These are phyloP conservation scores for Upupa epops DNA, from an alignment of 2,113 vertebrate species.

Conservation along the genomic window DNA sequence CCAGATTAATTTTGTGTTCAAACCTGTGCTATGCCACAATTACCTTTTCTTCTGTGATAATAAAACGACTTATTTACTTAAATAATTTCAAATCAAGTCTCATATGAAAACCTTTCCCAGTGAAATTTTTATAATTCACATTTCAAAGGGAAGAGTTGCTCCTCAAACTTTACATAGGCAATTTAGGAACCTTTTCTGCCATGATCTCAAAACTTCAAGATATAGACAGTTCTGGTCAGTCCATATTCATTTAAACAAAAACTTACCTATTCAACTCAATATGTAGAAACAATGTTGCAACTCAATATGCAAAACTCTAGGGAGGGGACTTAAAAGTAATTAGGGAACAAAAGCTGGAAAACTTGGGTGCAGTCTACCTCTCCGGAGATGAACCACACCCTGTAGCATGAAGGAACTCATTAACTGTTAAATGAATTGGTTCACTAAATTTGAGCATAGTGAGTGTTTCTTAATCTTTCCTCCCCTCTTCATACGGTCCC, in stretches of 20 bases:
- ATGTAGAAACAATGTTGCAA: neutral
- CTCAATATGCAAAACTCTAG: too few relatives aligned
- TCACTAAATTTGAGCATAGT: neutral
- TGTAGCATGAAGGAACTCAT: neutral
- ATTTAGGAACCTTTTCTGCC: neutral
- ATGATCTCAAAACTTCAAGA: neutral
- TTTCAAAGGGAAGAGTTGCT: neutral
- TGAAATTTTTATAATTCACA: neutral
- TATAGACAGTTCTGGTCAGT: neutral
- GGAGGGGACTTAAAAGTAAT: neutral
- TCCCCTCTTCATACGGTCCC: neutral
- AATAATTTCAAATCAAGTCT: constrained; percentile 3
- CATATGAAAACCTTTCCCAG: too few relatives aligned
- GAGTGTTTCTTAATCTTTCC: neutral
- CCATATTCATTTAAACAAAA: neutral
- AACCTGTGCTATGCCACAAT: neutral
- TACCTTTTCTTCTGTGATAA: neutral
- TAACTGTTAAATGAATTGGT: neutral
- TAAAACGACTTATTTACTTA: neutral
- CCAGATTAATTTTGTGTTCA: neutral
- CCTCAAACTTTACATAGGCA: neutral
- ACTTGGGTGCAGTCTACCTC: neutral
- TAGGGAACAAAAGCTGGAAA: constrained; percentile 4
- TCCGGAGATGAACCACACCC: neutral
- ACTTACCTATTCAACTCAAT: neutral